These are phyloP conservation scores for Toxotes jaculatrix DNA, from an alignment of 2,113 vertebrate genomes.

Conservation along the genomic window DNA sequence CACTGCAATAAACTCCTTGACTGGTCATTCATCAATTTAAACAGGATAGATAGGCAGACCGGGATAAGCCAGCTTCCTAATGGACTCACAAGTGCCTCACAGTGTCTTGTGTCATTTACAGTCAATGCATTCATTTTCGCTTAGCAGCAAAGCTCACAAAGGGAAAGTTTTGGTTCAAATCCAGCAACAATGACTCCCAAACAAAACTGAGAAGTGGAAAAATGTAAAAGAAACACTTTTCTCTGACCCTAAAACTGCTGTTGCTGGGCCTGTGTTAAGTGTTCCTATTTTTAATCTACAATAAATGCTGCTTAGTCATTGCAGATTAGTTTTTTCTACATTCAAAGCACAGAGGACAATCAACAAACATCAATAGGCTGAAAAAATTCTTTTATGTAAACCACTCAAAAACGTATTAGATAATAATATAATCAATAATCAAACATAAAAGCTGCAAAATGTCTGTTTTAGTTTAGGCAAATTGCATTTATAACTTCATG, in stretches of 20 bases:
- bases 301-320: not conserved
- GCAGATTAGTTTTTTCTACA: not conserved
- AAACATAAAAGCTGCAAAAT: no score
- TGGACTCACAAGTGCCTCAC: conserved; percentile 26
- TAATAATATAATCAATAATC: no score
- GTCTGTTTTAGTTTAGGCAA: not conserved
- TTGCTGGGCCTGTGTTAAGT: not conserved
- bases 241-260: not conserved
- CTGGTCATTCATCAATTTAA: conserved; percentile 45
- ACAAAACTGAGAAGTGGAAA: not conserved
- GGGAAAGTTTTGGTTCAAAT: not conserved
- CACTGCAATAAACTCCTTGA: conserved; percentile 36
- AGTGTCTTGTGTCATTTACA: conserved; percentile 33
- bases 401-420: not conserved
- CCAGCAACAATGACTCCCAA: not conserved
- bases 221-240: not conserved
- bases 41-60: conserved; percentile 33
- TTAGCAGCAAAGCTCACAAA: conserved; percentile 9
- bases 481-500: no score
- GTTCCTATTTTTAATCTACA: not conserved
- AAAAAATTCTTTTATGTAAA: not conserved
- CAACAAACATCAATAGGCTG: not conserved
- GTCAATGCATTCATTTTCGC: conserved; percentile 16
- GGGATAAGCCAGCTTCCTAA: conserved; percentile 28
- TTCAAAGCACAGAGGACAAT: not conserved